Conservation (phyloP, 2,888 invertebrate genomes). For the Noctua pronuba region DNA sequence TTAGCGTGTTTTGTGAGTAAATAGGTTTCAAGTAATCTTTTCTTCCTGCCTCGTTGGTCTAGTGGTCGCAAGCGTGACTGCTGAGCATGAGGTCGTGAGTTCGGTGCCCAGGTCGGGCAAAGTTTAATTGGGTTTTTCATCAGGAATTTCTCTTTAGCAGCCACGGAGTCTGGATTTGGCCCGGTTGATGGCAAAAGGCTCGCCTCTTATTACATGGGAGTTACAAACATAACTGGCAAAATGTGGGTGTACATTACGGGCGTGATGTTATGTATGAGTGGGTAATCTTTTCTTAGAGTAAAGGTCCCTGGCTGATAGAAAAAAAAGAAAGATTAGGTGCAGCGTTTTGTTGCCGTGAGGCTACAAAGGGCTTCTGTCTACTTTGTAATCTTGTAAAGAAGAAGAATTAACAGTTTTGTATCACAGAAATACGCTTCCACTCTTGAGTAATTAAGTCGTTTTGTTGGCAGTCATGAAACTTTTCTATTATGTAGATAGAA, state of each 20-base stretch:
- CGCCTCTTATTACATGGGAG: too few species aligned
- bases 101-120: too few species aligned
- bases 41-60: neutral
- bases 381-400: neutral
- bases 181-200: too few species aligned
- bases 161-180: too few species aligned
- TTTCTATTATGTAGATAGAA: neutral
- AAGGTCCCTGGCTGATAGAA: neutral
- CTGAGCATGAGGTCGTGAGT: too few species aligned
- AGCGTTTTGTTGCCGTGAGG: neutral
- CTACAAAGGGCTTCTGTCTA: neutral
- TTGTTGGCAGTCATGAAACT: neutral
- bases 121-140: too few species aligned
- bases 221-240: too few species aligned
- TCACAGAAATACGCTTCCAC: neutral
- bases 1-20: neutral
- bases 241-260: too few species aligned
- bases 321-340: neutral
- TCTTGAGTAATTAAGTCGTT: neutral
- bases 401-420: neutral
- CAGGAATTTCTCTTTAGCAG: too few species aligned
- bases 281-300: neutral
- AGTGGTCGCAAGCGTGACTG: too few species aligned
- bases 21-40: neutral
- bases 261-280: too few species aligned